Conservation (phyloP, 2,888 invertebrate genomes). For the Eristalinus aeneus region DNA sequence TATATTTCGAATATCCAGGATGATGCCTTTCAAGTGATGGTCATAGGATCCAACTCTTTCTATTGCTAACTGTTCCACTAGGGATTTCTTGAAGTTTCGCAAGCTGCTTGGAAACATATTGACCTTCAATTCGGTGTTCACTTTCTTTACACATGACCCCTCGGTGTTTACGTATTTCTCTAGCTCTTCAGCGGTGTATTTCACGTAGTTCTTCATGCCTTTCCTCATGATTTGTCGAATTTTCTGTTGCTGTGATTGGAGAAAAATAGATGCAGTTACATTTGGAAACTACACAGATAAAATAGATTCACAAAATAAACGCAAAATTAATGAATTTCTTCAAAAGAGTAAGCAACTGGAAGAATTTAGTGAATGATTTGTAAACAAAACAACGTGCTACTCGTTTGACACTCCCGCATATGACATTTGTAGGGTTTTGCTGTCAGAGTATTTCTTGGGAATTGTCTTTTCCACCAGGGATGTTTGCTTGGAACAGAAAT, state of each 20-base stretch:
- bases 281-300: background rate
- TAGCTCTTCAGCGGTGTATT: constrained; percentile 81
- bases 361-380: background rate
- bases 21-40: constrained; percentile 82
- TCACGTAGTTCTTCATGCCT: constrained; percentile 77
- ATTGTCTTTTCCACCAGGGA: background rate
- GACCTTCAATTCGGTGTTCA: constrained; percentile 81
- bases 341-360: background rate
- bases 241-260: background rate
- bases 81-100: constrained; percentile 80
- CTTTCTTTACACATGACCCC: constrained; percentile 81
- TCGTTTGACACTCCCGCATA: background rate
- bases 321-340: background rate
- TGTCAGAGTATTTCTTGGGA: background rate
- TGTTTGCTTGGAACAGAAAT: background rate
- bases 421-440: background rate
- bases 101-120: constrained; percentile 83
- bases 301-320: background rate
- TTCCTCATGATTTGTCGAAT: constrained; percentile 74
- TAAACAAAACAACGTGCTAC: background rate
- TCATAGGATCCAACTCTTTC: constrained; percentile 82
- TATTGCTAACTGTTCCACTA: constrained; percentile 80
- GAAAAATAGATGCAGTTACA: background rate
- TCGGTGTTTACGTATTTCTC: constrained; percentile 81
- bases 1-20: constrained; percentile 84